Base-by-base conservation (phyloP, 2,888 invertebrate genomes). In the Copidosoma aretas region DNA sequence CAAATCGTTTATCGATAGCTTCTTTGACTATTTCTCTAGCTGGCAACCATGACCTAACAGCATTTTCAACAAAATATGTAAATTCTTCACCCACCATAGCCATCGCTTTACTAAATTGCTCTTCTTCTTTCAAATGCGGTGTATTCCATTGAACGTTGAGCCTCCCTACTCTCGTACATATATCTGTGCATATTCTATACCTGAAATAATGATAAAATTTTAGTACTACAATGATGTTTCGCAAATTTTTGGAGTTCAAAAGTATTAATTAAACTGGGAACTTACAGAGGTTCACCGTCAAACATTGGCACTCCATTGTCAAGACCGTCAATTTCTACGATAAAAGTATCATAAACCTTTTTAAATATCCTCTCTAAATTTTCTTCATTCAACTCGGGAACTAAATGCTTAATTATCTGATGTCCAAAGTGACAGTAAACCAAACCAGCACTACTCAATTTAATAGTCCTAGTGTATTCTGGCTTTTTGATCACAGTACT, bases 241-340 rank as follows among this genome's bases (percentile, higher is more conserved):
- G 61, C 56, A 19, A 19, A 52, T 53, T 39, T n/a, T 21, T 17
- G 24, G 10, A 24, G 58, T 46, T 21, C 60, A 22, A 8, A 3
- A 46, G 14, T 17, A 17, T 46, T 15, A 12, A 46, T 19, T n/a
- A 2, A n/a, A 58, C 24, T 60, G 15, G 64, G 53, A 21, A 72
- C 74, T 74, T 81, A 86, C 77, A 69, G 59, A 0, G 91, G 90
- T 78, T 91, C 89, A 1, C 89, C 91, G 53, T 90, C 89, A 72
- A 88, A 89, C 87, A 93, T 92, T 0, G 91, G 90, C 0, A 98
- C 88, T n/a, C 98, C 99, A 86, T 99, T 99, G 82, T 99, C 99
- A 65, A 98, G 92, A 0, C 93, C 98, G 85, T 99, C 99, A 70
- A 99, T 88, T 87, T 98, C 97, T 85, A 93, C 91, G 17, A 99